A percentile compares a stretch with the other conserved stretches of the same genome.
phyloP scores from a whole-genome alignment of 2,113 vertebrate genomes.

The Oreocharis arfaki region DNA sequence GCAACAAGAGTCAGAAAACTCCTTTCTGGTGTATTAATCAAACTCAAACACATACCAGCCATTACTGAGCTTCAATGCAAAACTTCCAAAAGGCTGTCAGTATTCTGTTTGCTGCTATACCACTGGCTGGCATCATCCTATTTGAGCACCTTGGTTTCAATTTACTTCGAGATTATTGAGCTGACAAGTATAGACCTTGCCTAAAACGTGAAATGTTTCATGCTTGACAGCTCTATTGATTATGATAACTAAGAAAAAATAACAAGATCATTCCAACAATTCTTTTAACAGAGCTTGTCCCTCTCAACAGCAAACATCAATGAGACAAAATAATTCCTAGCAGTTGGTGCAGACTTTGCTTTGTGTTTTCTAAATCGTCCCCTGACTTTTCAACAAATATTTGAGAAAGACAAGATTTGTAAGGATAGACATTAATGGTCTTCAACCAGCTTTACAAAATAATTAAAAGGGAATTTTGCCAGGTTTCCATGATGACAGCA shows the following conservation, averaged over 20 bases:
- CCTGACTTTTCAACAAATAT: background rate
- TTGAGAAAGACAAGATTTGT: background rate
- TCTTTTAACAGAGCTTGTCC: background rate
- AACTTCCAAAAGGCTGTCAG: background rate
- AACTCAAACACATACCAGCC: background rate
- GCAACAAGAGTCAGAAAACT: background rate
- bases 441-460: background rate
- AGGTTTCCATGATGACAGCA: background rate
- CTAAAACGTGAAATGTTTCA: background rate
- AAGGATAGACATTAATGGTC: background rate
- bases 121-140: background rate
- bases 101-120: background rate
- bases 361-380: background rate
- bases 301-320: background rate
- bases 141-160: background rate
- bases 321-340: background rate
- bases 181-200: background rate
- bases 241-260: background rate
- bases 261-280: background rate
- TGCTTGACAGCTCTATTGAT: background rate
- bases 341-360: background rate
- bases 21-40: background rate
- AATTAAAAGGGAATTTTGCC: background rate
- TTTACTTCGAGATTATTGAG: background rate
- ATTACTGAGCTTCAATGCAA: background rate